phyloP scores from a whole-genome alignment of 2,113 vertebrate genomes.

The Indicator indicator region DNA sequence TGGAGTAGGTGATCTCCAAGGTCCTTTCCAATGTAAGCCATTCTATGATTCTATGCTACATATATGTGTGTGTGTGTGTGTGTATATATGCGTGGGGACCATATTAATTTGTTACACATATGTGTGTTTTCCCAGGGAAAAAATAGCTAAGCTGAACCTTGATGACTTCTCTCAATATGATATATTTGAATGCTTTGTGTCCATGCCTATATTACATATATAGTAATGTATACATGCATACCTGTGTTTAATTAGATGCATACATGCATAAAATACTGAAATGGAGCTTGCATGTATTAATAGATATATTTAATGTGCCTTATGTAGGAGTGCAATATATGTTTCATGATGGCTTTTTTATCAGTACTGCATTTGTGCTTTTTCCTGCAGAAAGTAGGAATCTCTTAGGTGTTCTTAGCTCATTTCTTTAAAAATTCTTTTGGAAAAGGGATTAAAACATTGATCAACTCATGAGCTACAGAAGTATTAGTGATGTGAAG shows the following conservation, averaged over 20 bases:
- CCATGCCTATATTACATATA: neutral
- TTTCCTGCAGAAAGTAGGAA: neutral
- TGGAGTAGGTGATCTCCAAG: too few species aligned
- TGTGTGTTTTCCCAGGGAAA: neutral
- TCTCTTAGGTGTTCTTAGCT: neutral
- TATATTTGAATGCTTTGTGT: slow-evolving; percentile 8
- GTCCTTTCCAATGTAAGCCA: too few species aligned
- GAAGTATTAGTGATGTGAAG: neutral
- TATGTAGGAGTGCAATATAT: neutral
- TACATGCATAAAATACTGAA: neutral
- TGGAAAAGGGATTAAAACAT: slow-evolving; percentile 9
- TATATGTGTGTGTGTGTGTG: too few species aligned
- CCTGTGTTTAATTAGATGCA: neutral
- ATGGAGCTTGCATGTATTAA: neutral
- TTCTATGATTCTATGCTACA: too few species aligned
- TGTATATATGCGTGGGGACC: neutral
- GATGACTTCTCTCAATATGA: neutral
- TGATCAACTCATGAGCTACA: slow-evolving; percentile 15
- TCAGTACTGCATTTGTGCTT: neutral
- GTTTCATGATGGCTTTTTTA: neutral
- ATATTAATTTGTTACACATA: neutral
- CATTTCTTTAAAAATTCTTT: neutral
- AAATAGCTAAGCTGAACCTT: neutral
- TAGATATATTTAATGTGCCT: neutral
- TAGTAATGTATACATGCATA: slow-evolving; percentile 14